Base-by-base conservation (phyloP, 2,113 vertebrate genomes). In the Columba janthina region DNA sequence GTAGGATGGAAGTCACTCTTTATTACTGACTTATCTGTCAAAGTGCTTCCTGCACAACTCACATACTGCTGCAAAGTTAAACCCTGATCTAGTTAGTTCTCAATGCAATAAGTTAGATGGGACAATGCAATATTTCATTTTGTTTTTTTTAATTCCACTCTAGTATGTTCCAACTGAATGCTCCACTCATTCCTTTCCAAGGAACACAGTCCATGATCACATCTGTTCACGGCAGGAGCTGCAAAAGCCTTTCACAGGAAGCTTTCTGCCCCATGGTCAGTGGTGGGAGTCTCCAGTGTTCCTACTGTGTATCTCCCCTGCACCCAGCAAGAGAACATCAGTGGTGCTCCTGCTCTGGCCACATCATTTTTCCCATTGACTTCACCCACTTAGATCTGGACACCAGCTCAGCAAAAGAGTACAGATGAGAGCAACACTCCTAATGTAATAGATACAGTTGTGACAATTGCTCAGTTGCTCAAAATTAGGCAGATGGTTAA, bases 131-230 rank as follows among this genome's bases (percentile, higher is more conserved):
- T 46, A 32, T 78, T 70, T 25, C 21, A 7, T 9, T 69, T 20
- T 38, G 8, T 32, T 34, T 44, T 21, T 46, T 46, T 46, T 19
- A 46, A 46, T 46, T 46, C 44, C 44, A 46, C 18, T 46, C 44
- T 46, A 72, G 29, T 13, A 21, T 7, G 11, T 42, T 31, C 5
- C 31, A 71, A 10, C n/a, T 31, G 31, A 79, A 25, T 31, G 42
- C 51, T 57, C 34, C 29, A 25, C 62, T 66, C 61, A 15, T 18
- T 29, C 40, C 24, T 57, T 79, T 56, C 58, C 29, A 34, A 31
- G 25, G 20, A 64, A 17, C 15, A 14, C 0, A 0, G 15, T 34
- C 38, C 56, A 29, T 3, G 3, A 56, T 8, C 10, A 9, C 2
- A 2, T 11, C 60, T 66, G 42, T 25, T 11, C 42, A 40, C 4